Evolutionary conservation across 2,888 invertebrate genomes (phyloP).

Genomic region (Xylota sylvarum): DNA sequence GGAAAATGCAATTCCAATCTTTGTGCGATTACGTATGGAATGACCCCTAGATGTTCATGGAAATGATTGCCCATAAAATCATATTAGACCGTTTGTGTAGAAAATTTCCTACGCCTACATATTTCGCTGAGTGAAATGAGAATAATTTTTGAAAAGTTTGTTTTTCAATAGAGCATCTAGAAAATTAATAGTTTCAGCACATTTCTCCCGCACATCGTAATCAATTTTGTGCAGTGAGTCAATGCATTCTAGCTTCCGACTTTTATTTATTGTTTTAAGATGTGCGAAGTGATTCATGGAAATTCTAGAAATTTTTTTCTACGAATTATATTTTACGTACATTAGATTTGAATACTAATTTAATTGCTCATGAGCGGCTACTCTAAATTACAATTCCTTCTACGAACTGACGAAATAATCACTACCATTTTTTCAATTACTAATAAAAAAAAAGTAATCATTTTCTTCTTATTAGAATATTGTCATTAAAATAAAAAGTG

Average conservation of each 20-base stretch:
- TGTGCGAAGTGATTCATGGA: constrained; percentile 1
- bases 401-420: not conserved
- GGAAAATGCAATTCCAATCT: too few relatives aligned
- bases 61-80: not conserved
- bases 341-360: not conserved
- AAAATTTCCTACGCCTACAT: not conserved
- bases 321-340: not conserved
- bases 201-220: not conserved
- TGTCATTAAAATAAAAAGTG: not conserved
- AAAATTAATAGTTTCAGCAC: not conserved
- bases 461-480: not conserved
- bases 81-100: not conserved
- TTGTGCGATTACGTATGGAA: too few relatives aligned
- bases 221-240: not conserved
- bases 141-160: constrained; percentile 1
- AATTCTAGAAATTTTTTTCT: not conserved
- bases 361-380: not conserved
- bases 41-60: not conserved
- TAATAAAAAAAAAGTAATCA: too few relatives aligned
- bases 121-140: not conserved
- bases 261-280: not conserved
- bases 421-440: not conserved
- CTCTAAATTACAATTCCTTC: not conserved
- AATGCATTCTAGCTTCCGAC: not conserved
- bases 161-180: not conserved